These are phyloP conservation scores for Drosophila picticornis DNA, from an alignment of 2,888 invertebrate genomes.

Conservation along the genomic window DNA sequence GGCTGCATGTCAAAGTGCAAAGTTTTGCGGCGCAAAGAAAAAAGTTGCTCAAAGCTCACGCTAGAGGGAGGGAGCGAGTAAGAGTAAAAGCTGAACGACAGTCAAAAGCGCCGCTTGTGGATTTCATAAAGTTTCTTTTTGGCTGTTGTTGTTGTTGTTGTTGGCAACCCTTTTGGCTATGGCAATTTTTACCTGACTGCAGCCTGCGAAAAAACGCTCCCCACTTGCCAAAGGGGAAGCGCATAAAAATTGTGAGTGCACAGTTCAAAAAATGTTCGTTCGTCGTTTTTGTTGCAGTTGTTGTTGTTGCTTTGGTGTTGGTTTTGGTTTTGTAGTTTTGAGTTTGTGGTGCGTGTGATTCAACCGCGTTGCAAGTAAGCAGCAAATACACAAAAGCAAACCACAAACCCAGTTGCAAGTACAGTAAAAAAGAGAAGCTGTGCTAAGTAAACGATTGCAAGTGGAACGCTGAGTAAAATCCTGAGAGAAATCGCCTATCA, in stretches of 20 bases:
- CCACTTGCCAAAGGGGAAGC: constrained; percentile 13
- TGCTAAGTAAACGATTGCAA: constrained; percentile 12
- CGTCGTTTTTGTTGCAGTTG: constrained; percentile 11
- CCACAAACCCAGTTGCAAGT: constrained; percentile 3
- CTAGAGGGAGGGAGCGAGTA: neutral
- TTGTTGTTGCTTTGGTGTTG: constrained; percentile 5
- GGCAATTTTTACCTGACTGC: constrained; percentile 56
- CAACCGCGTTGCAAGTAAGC: constrained; percentile 44
- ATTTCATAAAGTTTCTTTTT: constrained; percentile 62
- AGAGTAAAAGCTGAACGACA: constrained; percentile 28
- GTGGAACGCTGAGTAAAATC: neutral
- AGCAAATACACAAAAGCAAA: constrained; percentile 52
- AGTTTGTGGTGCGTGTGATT: neutral
- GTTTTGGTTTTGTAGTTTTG: neutral
- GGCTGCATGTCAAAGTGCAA: constrained; percentile 79
- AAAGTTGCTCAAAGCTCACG: constrained; percentile 58
- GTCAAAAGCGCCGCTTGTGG: constrained; percentile 74
- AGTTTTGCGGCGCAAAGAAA: constrained; percentile 70
- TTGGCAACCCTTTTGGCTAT: constrained; percentile 67
- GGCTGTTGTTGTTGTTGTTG: constrained; percentile 40
- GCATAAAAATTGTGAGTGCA: constrained; percentile 37
- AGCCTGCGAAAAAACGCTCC: constrained; percentile 50
- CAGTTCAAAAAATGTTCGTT: constrained; percentile 30
- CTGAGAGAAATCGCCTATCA: neutral
- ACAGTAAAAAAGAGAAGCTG: neutral